Base-by-base conservation (phyloP, 2,797 vertebrate genomes). In the Oceanodroma leucorhoa region DNA sequence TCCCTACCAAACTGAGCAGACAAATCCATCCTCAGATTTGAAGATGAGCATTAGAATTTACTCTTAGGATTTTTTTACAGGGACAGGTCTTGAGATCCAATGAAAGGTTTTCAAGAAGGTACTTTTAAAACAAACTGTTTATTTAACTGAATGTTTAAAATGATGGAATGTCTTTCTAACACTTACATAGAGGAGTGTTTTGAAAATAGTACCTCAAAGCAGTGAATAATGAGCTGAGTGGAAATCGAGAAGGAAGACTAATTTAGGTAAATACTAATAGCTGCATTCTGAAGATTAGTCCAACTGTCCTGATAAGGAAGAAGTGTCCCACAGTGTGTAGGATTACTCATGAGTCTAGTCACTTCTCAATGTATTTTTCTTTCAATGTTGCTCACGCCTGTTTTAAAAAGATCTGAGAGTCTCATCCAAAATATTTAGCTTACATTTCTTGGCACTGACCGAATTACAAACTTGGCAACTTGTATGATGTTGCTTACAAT, bases 401-500 rank as follows among this genome's bases (percentile, higher is more conserved):
- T 94, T 93, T 94, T 90, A 58, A 71, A 61, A 86, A 76, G 73
- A 72, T 73, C 34, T 18, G 40, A 43, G 90, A 69, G 75, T 71
- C 82, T 82, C 43, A 8, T n/a, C 84, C 60, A 57, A 60, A 87
- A 60, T 70, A 77, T 64, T 84, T 51, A 24, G 50, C 66, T 67
- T 83, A 16, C 38, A 40, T 85, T 83, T 87, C 81, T 90, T 84
- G 50, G 10, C 2, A 10, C 88, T 57, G 73, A 83, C 53, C 27
- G 46, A 20, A 80, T 83, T 53, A 78, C 21, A 16, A 79, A 76
- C 72, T 82, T 96, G 90, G 91, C 96, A 92, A 55, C 65, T 32
- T 71, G 50, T 75, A n/a, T 72, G 75, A 46, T 89, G 93, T 67
- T 92, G 94, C 94, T 95, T 90, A 69, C 65, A 62, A 73, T 64